Evolutionary conservation across 1,140 invertebrate genomes (phyloP).

Genomic region (Laupala kohalensis): DNA sequence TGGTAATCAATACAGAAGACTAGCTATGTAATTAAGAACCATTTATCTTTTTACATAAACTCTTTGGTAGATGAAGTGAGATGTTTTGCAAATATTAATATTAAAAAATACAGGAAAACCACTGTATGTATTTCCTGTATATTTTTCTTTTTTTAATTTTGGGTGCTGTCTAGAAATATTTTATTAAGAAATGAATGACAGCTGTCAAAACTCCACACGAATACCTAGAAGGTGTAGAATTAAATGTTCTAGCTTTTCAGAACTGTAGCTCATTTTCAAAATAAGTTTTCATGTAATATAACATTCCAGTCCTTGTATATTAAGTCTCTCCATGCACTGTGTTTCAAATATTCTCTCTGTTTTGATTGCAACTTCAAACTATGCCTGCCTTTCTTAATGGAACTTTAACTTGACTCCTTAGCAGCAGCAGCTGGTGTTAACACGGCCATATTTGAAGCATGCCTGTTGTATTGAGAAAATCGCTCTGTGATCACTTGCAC

Average conservation of each 20-base stretch:
- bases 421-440: neutral
- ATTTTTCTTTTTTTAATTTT: neutral
- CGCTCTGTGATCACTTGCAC: no score
- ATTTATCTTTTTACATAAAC: neutral
- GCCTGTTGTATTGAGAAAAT: neutral
- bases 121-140: neutral
- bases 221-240: neutral
- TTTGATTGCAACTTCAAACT: neutral
- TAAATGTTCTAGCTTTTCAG: neutral
- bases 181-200: neutral
- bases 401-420: neutral
- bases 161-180: neutral
- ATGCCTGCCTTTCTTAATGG: neutral
- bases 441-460: neutral
- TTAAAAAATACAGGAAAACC: neutral
- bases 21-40: neutral
- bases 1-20: neutral
- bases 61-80: neutral
- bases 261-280: neutral
- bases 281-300: neutral
- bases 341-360: neutral
- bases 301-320: neutral
- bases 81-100: neutral
- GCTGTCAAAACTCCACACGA: neutral
- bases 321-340: neutral